Evolutionary conservation across 2,113 vertebrate species (phyloP).

Genomic region (Alosa alosa): DNA sequence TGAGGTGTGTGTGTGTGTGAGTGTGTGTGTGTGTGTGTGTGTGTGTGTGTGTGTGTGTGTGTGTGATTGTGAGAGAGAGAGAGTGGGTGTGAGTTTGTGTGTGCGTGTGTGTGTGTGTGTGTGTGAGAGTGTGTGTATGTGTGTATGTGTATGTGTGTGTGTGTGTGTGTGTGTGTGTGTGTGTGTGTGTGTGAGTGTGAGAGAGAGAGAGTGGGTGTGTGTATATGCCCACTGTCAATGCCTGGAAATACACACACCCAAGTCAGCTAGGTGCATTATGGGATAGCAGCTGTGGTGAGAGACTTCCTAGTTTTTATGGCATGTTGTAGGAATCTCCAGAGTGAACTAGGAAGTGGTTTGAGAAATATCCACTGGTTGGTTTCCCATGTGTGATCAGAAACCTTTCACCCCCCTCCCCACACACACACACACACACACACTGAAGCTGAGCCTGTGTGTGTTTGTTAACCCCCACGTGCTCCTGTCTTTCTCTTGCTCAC

Average conservation of each 20-base stretch:
- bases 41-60: constrained; percentile 22
- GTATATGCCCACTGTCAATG: not conserved
- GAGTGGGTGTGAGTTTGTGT: not conserved
- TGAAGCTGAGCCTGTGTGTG: not conserved
- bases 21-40: not conserved
- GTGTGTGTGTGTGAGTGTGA: not conserved
- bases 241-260: no score
- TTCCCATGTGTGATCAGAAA: no score
- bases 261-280: no score
- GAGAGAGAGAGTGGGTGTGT: not conserved
- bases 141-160: not conserved
- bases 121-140: not conserved
- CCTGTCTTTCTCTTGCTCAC: not conserved
- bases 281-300: not conserved
- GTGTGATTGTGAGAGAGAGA: not conserved
- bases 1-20: not conserved
- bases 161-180: not conserved
- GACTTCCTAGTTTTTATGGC: no score
- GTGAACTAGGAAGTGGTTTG: no score
- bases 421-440: not conserved
- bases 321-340: no score
- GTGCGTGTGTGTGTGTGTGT: not conserved
- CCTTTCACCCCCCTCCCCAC: not conserved
- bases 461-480: not conserved
- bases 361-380: no score